Evolutionary conservation across 2,113 vertebrate genomes (phyloP).

Genomic region (Brienomyrus longianalis): DNA sequence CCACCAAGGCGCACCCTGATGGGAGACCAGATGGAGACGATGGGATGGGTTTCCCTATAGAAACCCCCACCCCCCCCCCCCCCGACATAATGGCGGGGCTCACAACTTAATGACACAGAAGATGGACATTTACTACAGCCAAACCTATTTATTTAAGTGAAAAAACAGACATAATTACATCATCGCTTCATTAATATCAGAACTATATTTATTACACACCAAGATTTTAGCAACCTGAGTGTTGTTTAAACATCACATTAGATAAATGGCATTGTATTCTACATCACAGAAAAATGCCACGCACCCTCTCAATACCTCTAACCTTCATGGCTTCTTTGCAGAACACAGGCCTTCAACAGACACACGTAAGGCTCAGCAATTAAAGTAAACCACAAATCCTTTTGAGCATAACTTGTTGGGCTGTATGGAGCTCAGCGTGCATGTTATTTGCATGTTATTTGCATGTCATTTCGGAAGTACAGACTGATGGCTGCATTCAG

Average conservation of each 20-base stretch:
- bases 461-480: not conserved
- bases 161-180: not conserved
- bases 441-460: not conserved
- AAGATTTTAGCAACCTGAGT: not conserved
- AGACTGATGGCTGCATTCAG: not conserved
- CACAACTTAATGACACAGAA: not conserved
- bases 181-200: not conserved
- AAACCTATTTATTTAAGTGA: not conserved
- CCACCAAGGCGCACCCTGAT: constrained; percentile 71
- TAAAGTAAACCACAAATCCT: not conserved
- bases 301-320: not conserved
- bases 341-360: not conserved
- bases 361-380: not conserved
- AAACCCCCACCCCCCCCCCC: not conserved
- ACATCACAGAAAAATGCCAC: not conserved
- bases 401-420: not conserved
- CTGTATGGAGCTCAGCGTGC: not conserved
- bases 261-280: not conserved
- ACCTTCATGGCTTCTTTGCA: not conserved
- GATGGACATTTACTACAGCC: not conserved
- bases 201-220: not conserved
- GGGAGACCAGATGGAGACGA: not conserved
- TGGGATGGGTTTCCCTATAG: not conserved
- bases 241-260: not conserved
- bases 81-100: not conserved